A percentile compares a stretch with the other conserved stretches of the same genome.
Conservation (phyloP, 2,113 vertebrate genomes). For the Cyanistes caeruleus region DNA sequence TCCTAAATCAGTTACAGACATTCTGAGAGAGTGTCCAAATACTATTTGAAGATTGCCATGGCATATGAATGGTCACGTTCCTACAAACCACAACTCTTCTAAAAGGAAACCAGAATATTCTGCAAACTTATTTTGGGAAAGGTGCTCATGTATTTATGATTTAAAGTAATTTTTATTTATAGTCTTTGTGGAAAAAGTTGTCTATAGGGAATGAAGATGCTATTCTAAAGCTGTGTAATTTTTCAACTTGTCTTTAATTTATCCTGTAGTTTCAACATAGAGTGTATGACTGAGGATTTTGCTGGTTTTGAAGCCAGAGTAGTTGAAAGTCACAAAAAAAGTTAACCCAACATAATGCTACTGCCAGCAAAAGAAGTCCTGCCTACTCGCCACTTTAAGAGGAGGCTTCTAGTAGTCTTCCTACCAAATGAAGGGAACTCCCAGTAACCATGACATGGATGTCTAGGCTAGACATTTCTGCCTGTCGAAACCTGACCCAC, state of each 20-base stretch:
- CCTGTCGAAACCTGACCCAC: accelerated
- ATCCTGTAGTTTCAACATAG: neutral
- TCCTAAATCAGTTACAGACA: conserved; percentile 41
- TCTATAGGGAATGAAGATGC: neutral
- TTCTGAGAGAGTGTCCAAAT: conserved; percentile 4
- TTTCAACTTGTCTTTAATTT: neutral
- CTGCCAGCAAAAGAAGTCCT: neutral
- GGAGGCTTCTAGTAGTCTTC: neutral
- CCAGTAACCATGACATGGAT: neutral
- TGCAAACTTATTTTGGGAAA: neutral
- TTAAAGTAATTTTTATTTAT: neutral
- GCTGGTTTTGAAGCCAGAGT: neutral
- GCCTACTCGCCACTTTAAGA: neutral
- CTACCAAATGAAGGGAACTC: neutral
- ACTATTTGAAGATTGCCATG: neutral
- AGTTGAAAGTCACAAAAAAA: neutral
- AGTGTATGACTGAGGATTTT: neutral
- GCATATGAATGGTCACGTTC: conserved; percentile 19
- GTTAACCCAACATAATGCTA: neutral
- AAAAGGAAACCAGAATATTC: conserved; percentile 28
- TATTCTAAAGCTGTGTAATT: neutral
- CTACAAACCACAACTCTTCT: conserved; percentile 11
- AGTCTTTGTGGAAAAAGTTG: neutral
- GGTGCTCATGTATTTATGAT: neutral
- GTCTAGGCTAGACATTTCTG: neutral